Conservation (phyloP, 2,888 invertebrate species). For the Aporophyla nigra region DNA sequence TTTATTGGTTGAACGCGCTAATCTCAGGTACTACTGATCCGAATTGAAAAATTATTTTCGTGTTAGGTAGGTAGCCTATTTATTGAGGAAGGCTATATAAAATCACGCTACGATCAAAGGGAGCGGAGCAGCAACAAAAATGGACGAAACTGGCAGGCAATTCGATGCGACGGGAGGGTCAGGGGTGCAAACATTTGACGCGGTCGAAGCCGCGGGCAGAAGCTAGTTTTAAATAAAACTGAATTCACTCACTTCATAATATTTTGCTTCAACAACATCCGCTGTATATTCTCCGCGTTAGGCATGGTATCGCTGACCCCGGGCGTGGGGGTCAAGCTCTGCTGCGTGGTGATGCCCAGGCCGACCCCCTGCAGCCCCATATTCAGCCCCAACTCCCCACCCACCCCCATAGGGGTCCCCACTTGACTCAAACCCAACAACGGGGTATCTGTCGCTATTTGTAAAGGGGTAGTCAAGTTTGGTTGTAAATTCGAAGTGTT, state of each 20-base stretch:
- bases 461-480: slow-evolving; percentile 83
- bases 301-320: slow-evolving; percentile 74
- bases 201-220: too few species aligned
- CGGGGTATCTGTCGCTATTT: slow-evolving; percentile 85
- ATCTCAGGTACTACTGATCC: too few species aligned
- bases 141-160: too few species aligned
- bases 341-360: slow-evolving; percentile 72
- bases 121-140: too few species aligned
- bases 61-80: too few species aligned
- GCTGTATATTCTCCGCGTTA: slow-evolving; percentile 87
- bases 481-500: slow-evolving; percentile 75
- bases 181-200: too few species aligned
- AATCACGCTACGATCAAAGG: too few species aligned
- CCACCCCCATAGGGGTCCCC: slow-evolving; percentile 82
- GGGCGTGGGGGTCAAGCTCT: slow-evolving; percentile 77
- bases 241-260: slow-evolving; percentile 85
- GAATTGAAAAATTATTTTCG: too few species aligned
- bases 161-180: too few species aligned
- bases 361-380: slow-evolving; percentile 69
- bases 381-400: slow-evolving; percentile 78
- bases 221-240: too few species aligned
- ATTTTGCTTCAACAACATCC: slow-evolving; percentile 89
- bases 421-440: slow-evolving; percentile 82
- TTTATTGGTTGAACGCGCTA: too few species aligned
- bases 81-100: too few species aligned